phyloP scores from a whole-genome alignment of 2,113 vertebrate species.

The Scopus umbretta region DNA sequence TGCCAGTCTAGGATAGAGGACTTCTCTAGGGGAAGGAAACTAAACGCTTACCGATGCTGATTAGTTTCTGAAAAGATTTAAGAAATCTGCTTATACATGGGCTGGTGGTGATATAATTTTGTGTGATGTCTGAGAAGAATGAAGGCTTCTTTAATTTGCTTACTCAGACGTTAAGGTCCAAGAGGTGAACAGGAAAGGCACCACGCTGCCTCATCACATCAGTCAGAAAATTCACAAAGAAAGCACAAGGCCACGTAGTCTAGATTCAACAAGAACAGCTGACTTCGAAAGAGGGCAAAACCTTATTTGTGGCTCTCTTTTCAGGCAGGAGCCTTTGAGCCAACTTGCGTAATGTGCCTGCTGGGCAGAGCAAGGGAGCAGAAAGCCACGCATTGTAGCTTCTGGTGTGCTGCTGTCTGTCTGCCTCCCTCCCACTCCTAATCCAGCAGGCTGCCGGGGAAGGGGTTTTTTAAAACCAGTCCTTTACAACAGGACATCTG shows the following conservation, averaged over 20 bases:
- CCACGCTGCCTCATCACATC: background rate
- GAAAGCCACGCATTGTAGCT: background rate
- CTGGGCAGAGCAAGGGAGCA: background rate
- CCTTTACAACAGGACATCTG: background rate
- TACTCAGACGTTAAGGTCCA: background rate
- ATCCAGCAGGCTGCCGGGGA: background rate
- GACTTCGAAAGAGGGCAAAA: background rate
- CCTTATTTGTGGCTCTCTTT: background rate
- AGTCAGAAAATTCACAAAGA: background rate
- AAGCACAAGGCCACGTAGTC: background rate
- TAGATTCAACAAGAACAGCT: background rate
- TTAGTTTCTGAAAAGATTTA: background rate
- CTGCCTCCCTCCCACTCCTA: background rate
- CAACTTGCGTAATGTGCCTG: background rate
- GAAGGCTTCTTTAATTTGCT: background rate
- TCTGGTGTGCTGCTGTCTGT: background rate
- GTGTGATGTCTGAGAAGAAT: background rate
- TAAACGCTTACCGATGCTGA: background rate
- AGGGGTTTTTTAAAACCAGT: background rate
- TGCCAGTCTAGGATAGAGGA: background rate
- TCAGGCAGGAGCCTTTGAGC: background rate
- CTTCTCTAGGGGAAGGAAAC: background rate
- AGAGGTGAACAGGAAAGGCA: background rate
- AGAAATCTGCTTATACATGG: background rate
- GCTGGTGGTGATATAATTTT: background rate